Base-by-base conservation (phyloP, 2,797 vertebrate species). In the Paedocypris micromegethes region DNA sequence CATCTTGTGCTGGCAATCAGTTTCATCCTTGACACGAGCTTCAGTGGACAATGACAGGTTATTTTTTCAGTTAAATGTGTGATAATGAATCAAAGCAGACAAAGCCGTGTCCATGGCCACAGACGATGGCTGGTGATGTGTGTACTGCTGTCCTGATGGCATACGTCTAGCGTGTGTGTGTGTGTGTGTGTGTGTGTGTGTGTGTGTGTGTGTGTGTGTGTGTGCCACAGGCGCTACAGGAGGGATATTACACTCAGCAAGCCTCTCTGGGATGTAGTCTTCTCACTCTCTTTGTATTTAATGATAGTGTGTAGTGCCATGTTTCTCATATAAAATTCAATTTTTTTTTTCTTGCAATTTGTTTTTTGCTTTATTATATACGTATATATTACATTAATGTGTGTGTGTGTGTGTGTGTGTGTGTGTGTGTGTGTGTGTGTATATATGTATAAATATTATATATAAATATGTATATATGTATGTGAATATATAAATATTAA, bases 1-100 rank as follows among this genome's bases (percentile, higher is more conserved):
- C 72, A 75, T 85, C 75, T 75, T 80, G 39, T 43, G 23, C 39
- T 52, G n/a, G 74, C 74, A 65, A 76, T 77, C 66, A 78, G 70
- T 60, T 72, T 52, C 49, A 62, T 65, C 53, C 54, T 58, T 69
- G 62, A 59, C 55, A 63, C 6, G 9, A 61, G 60, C 62, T 69
- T 38, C 57, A 47, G 9, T 68, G 57, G 43, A 65, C 60, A 69
- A 54, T 66, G 61, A 66, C 48, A 61, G 51, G 58, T 75, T 69
- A 45, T 53, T 45, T 58, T 67, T 54, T 77, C 61, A 64, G 46
- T 44, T 72, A 23, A 66, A 57, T 58, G 0, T 61, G 47, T 37
- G 46, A 58, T 42, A 64, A 55, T 48, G 50, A 60, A 57, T 64
- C 51, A 6, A 9, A 64, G 42, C 54, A 56, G 41, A 52, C 62